phyloP scores from a whole-genome alignment of 1,140 invertebrate species.

The Patella vulgata region DNA sequence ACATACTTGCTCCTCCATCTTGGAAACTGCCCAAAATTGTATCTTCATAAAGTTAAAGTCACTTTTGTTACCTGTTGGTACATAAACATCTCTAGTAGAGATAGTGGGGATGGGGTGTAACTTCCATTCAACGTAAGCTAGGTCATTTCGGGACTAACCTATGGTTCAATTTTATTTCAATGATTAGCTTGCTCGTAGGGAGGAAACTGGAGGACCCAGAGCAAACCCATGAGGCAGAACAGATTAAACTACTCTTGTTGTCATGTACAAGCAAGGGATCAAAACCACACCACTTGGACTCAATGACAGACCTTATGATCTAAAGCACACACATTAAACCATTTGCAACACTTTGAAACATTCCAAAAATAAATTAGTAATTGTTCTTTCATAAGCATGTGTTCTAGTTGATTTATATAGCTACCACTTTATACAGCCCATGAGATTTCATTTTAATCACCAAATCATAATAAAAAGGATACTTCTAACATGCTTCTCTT shows the following conservation, averaged over 20 bases:
- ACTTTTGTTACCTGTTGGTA: neutral
- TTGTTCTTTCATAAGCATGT: too few relatives aligned
- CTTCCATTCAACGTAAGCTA: too few relatives aligned
- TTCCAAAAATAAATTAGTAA: neutral
- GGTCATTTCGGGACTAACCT: too few relatives aligned
- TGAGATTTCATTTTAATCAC: too few relatives aligned
- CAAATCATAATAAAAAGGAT: too few relatives aligned
- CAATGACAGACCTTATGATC: neutral
- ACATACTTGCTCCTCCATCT: slow-evolving; percentile 87
- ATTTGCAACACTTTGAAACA: neutral
- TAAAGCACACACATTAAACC: too few relatives aligned
- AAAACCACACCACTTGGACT: neutral
- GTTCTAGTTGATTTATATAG: too few relatives aligned
- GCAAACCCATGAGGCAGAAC: neutral
- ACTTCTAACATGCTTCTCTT: slow-evolving; percentile 96
- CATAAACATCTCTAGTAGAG: neutral
- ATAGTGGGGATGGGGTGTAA: neutral
- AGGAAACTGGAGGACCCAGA: too few relatives aligned
- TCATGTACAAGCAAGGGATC: neutral
- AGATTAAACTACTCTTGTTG: too few relatives aligned
- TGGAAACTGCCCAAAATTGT: slow-evolving; percentile 96
- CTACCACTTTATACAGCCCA: too few relatives aligned
- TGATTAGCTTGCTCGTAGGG: too few relatives aligned
- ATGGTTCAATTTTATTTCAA: too few relatives aligned
- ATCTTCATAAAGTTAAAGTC: slow-evolving; percentile 69